Base-by-base conservation (phyloP, 2,797 vertebrate species). In the Brachyrhaphis roseni region DNA sequence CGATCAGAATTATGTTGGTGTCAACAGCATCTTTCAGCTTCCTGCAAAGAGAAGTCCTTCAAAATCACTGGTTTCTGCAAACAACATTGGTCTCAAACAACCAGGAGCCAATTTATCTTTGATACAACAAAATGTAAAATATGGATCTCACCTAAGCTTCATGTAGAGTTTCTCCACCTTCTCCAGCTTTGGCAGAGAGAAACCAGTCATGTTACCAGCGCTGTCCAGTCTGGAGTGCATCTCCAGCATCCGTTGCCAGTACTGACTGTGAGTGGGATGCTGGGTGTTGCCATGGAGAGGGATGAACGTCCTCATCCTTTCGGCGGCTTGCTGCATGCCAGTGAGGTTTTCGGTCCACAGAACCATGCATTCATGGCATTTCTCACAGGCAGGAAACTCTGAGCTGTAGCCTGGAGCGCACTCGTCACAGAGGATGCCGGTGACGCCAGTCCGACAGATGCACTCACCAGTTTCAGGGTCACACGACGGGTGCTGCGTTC, bases 291-390 rank as follows among this genome's bases (percentile, higher is more conserved):
- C 53, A 1, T 73, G 78, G 46, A 12, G 68, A 49, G 92, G 91
- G 45, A 92, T 76, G 12, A 93, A 55, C 1, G 79, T 89, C 7
- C 47, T 85, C 90, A 94, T 92, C 76, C 41, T 91, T 72, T 92
- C 62, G 0, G 84, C 34, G 0, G 91, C 94, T 31, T 78, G 86
- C 70, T 94, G 83, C 2, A 98, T 87, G 16, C 94, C 90, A 1
- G 86, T 89, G 74, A 97, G 82, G 5, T 92, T 86, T 12, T 85
- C 26, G 3, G 93, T 89, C 97, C 96, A 97, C 16, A 94, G 92
- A 74, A 88, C 59, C 72, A 93, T 95, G 92, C 98, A 98, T 43
- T 91, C 75, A 64, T 98, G 97, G 75, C 97, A 98, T 4, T 45
- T 91, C 7, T 0, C 70, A 53, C 97, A 99, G 71, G 90, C 88